Evolutionary conservation across 2,888 invertebrate species (phyloP), one percentile per base, ranked within the genome.

Genomic region (Xylota sylvarum): DNA sequence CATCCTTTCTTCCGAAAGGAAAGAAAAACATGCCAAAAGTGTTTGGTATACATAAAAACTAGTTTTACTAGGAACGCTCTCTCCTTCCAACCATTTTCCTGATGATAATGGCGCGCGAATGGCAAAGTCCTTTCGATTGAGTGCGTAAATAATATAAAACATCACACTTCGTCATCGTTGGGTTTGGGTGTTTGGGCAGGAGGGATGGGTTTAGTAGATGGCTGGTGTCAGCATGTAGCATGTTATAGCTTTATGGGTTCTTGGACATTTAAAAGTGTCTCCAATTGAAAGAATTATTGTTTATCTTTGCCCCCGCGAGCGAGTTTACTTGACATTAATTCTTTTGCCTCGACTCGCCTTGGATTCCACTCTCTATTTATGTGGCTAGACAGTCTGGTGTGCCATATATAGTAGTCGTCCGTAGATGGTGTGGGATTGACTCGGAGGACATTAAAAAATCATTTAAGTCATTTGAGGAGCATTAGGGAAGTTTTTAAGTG

Each of bases 221-320:
- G 48, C 19, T 60, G n/a, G 43, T 43, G 40, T 70, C 55, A 60
- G 50, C 43, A 17, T 58, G 58, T 58, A 35, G 58, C 58, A 46
- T 56, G 43, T 32, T 58, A 60, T 50, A 52, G 74, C 64, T 77
- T 76, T 85, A 84, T 84, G 74, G 56, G 64, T 73, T 72, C 72
- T 48, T 72, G 69, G 64, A 55, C 64, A 23, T 67, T 77, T 32
- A 50, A 81, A 76, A 85, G 81, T 81, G 81, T 76, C n/a, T n/a
- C 81, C 81, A 81, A 81, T 77, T 58, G 78, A 79, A 80, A 80
- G 84, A 84, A 84, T 84, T 82, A 86, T 82, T 82, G 82, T 86
- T 86, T 86, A 62, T 77, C 67, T 72, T 82, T 60, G 72, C 67
- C 78, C 67, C 79, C 79, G 46, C 78, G 58, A 46, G 32, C 37